Base-by-base conservation (phyloP, 2,113 vertebrate genomes). In the Seriola quinqueradiata region DNA sequence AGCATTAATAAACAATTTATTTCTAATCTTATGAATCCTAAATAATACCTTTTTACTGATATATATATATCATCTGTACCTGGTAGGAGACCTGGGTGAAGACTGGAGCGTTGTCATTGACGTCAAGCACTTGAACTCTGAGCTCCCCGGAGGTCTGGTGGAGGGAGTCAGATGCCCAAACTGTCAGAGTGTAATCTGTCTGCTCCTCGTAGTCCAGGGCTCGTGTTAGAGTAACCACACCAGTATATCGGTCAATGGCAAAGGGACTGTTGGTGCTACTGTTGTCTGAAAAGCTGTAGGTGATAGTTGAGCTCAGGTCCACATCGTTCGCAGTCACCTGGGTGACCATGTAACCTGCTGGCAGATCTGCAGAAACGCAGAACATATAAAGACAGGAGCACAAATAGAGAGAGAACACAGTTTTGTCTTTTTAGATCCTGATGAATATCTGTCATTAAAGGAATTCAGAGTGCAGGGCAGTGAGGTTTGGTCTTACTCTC, bases 41-140 rank as follows among this genome's bases (percentile, higher is more conserved):
- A 48, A 50, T 7, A 52, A 21, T 4, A 19, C 5, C 17, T 52
- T 52, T 52, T 52, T 21, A 21, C 9, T 52, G 50, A 52, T 8
- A 36, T 21, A 19, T 21, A 19, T 8, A 13, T 28, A 16, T 57
- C 3, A 19, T 48, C 36, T 42, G 23, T 86, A 95, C 95, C 95
- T 98, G 96, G 89, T 99, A 99, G 3, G 77, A 95, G 79, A 96
- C 94, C 87, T 96, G 92, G 57, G 92, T 91, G 93, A 99, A 99
- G 60, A 95, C 82, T 0, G 98, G 98, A 44, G 96, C 91, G 2
- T 98, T 98, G 90, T 99, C 97, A 68, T 99, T 99, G 87, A 97
- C 28, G 19, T 99, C 97, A 77, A 96, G 73, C 76, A 99, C 93
- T 58, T 75, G 84, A 85, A 99, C 78, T 5, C 42, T 44, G 55